Evolutionary conservation across 2,113 vertebrate genomes (phyloP), one percentile per base, ranked within the genome.

Genomic region (Bufo gargarizans): DNA sequence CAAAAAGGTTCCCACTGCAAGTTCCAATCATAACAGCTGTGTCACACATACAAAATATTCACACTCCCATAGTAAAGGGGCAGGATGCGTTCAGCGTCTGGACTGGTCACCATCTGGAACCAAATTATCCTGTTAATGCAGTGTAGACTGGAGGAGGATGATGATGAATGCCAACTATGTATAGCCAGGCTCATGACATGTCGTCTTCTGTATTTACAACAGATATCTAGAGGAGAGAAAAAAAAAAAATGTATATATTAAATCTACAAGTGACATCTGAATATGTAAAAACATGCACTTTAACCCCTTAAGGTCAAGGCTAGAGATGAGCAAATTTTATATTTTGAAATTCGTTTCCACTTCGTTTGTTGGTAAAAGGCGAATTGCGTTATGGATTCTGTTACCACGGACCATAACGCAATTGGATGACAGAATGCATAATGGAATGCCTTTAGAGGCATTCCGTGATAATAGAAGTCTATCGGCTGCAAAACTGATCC

Each of bases 201-300:
- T 99, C 98, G 16, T 99, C 98, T 2, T 99, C 98, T 94, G 98
- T 99, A 95, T 97, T 99, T 90, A 99, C 98, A 90, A 99, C 95
- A 0, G 98, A 99, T 93, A 99, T 99, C 98, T 99, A 95, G 33
- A 89, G 16, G 22, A 86, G 69, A 92, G 89, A 92, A 77, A 67
- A 77, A 4, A 19, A 19, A 61, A 3, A 61, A 19, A 61, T 61
- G 0, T 1, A 1, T 33, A 33, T 33, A 33, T 33, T 33, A 33
- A 33, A 53, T 5, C 53, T 53, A 53, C 5, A 53, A 53, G 53
- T 9, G 9, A 53, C 53, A 53, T 53, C 9, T 53, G 53, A 53
- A 6, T 53, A 53, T 5, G 5, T 53, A 5, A 59, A 3, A 59
- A 13, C 58, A 11, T 59, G 14, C 53, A 53, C 9, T 53, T 53